A percentile compares a stretch with the other conserved stretches of the same genome.
Evolutionary conservation across 1,140 invertebrate species (phyloP).

Genomic region (Neodiprion pinetum): DNA sequence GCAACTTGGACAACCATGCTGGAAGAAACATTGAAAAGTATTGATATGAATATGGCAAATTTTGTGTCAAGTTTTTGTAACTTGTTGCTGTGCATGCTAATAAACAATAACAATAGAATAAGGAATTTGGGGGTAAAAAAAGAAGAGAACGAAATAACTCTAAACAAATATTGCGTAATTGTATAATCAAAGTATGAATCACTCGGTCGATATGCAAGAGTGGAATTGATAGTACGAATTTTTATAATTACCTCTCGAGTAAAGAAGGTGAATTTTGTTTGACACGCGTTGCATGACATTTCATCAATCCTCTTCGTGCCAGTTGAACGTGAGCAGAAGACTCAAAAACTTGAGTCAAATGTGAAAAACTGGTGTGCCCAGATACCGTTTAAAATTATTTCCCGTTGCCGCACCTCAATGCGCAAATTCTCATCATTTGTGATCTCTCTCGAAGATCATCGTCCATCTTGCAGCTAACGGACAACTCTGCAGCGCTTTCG

Average conservation of each 20-base stretch:
- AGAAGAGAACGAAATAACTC: neutral
- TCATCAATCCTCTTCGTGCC: neutral
- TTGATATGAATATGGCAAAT: constrained; percentile 6
- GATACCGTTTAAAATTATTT: too few relatives aligned
- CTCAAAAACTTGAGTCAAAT: too few relatives aligned
- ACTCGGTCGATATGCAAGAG: too few relatives aligned
- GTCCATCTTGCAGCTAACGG: too few relatives aligned
- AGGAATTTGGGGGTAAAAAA: constrained; percentile 7
- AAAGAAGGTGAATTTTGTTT: constrained; percentile 51
- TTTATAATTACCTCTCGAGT: constrained; percentile 47
- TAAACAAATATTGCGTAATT: neutral
- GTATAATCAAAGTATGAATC: too few relatives aligned
- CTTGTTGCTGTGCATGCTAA: too few relatives aligned
- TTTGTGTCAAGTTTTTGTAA: neutral
- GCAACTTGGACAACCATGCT: constrained; percentile 56
- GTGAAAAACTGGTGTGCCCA: too few relatives aligned
- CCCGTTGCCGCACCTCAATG: too few relatives aligned
- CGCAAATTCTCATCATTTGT: too few relatives aligned
- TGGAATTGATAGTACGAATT: constrained; percentile 17
- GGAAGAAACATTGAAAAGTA: constrained; percentile 19
- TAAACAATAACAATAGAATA: neutral
- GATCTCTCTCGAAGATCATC: too few relatives aligned
- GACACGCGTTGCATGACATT: constrained; percentile 54
- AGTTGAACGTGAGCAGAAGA: too few relatives aligned
- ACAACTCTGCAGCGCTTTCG: too few relatives aligned